phyloP scores from a whole-genome alignment of 2,797 vertebrate genomes.

The Eulemur coronatus region DNA sequence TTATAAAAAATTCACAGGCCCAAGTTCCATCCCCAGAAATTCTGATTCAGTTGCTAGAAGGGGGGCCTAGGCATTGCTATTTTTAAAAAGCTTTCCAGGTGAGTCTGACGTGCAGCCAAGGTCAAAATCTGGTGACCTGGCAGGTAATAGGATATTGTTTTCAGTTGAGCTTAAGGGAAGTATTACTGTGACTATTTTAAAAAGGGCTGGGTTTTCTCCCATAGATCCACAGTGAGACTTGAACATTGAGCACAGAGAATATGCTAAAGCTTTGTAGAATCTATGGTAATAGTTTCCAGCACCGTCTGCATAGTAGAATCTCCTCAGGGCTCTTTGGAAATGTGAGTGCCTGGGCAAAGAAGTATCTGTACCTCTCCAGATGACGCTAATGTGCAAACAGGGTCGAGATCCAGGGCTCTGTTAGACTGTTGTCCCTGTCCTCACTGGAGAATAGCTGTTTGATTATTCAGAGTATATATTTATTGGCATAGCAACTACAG shows the following conservation, averaged over 20 bases:
- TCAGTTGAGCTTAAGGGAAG: neutral
- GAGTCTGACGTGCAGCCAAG: neutral
- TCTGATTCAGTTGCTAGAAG: neutral
- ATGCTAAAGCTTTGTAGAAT: neutral
- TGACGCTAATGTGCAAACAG: neutral
- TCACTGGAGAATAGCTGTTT: neutral
- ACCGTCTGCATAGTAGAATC: neutral
- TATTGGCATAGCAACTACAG: neutral
- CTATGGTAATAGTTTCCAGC: neutral
- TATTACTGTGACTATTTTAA: neutral
- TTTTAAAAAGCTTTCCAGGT: neutral
- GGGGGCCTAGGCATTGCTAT: neutral
- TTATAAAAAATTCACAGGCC: neutral
- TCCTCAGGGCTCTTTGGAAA: neutral
- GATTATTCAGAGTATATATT: neutral
- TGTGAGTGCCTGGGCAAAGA: fast-evolving
- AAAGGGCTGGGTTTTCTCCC: neutral
- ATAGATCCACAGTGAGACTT: neutral
- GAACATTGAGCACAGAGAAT: neutral
- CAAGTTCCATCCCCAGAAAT: neutral
- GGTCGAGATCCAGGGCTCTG: neutral
- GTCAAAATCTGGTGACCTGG: neutral
- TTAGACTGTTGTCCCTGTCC: neutral
- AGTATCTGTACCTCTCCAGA: no score
- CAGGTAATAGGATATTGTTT: neutral